Evolutionary conservation across 2,113 vertebrate genomes (phyloP).

Genomic region (Microtus montanus): DNA sequence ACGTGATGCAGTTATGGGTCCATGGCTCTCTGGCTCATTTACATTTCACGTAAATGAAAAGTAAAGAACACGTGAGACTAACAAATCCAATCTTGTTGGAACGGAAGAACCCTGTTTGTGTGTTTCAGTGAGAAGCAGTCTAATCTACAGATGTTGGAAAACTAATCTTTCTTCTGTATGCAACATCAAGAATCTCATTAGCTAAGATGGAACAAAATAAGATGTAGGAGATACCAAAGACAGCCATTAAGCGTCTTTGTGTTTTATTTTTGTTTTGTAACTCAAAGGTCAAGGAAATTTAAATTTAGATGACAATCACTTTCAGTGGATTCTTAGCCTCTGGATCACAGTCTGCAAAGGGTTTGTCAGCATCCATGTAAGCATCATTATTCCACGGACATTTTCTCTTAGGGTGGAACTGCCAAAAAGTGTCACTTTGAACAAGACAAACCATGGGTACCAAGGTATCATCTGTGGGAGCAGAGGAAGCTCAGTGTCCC

Average conservation of each 20-base stretch:
- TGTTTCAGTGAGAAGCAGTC: not conserved
- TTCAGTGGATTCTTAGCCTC: not conserved
- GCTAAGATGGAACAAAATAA: not conserved
- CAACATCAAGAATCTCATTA: not conserved
- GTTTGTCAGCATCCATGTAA: not conserved
- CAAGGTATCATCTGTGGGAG: constrained; percentile 2
- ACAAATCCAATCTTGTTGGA: not conserved
- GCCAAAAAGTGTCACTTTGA: not conserved
- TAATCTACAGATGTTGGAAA: not conserved
- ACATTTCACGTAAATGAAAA: not conserved
- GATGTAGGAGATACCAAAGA: not conserved
- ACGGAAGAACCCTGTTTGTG: not conserved
- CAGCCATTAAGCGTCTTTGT: not conserved
- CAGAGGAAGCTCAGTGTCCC: not conserved
- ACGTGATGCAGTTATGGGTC: not conserved
- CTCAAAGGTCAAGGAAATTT: constrained; percentile 17
- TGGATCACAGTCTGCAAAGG: not conserved
- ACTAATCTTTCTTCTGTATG: not conserved
- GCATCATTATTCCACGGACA: not conserved
- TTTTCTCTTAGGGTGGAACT: not conserved
- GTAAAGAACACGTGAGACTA: not conserved
- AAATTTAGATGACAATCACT: constrained; percentile 30
- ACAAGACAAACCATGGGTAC: not conserved
- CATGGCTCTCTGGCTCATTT: not conserved
- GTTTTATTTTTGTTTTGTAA: not conserved